Evolutionary conservation across 2,888 invertebrate genomes (phyloP).

Genomic region (Fragum sueziense): DNA sequence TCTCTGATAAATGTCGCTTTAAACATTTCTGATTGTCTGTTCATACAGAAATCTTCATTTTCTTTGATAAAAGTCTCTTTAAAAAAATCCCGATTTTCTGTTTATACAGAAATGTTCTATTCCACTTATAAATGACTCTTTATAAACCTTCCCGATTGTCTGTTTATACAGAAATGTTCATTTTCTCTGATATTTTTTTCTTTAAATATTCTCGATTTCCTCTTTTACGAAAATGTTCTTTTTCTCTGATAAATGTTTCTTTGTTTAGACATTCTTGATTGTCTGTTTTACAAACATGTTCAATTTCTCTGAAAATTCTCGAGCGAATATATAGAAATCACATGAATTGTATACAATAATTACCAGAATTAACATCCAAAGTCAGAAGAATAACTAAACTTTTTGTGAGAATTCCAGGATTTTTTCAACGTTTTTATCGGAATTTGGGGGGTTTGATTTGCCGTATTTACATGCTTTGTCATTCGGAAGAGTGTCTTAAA

Average conservation of each 20-base stretch:
- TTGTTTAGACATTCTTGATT: neutral
- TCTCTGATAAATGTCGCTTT: neutral
- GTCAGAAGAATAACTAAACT: neutral
- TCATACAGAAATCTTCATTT: too few species aligned
- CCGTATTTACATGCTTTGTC: too few species aligned
- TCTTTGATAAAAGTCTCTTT: too few species aligned
- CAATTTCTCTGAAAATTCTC: too few species aligned
- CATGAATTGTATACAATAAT: neutral
- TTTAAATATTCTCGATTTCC: too few species aligned
- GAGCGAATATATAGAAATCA: too few species aligned
- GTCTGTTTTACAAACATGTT: neutral
- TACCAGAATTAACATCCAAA: neutral
- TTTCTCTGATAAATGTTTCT: neutral
- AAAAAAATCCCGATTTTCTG: neutral
- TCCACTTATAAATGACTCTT: neutral
- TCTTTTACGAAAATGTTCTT: too few species aligned
- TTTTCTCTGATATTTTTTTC: too few species aligned
- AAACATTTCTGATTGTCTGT: neutral
- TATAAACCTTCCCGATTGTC: neutral
- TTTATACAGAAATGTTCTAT: neutral
- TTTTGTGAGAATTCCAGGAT: too few species aligned
- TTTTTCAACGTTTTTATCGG: too few species aligned
- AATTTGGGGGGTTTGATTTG: too few species aligned
- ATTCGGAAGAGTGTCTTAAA: too few species aligned
- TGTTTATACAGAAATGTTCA: neutral